Conservation (phyloP, 2,797 vertebrate species). For the Nasua narica region DNA sequence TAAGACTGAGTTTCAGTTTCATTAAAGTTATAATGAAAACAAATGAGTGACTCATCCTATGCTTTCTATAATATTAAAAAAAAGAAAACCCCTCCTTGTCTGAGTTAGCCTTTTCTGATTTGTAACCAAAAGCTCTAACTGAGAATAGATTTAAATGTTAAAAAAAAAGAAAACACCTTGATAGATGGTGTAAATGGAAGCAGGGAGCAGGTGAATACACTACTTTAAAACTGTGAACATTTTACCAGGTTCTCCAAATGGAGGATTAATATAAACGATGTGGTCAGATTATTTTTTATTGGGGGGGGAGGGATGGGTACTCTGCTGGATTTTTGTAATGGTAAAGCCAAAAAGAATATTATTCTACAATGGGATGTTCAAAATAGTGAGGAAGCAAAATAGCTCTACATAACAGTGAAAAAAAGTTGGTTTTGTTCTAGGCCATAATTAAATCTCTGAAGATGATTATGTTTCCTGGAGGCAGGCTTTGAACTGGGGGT, state of each 20-base stretch:
- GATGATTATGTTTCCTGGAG: neutral
- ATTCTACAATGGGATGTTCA: neutral
- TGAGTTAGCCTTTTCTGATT: neutral
- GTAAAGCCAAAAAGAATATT: neutral
- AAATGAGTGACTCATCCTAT: slow-evolving; percentile 33
- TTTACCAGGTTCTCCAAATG: slow-evolving; percentile 16
- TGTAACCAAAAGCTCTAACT: neutral
- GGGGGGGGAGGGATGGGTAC: rapidly evolving
- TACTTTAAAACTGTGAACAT: neutral
- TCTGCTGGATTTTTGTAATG: neutral
- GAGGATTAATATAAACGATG: neutral
- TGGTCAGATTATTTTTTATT: neutral
- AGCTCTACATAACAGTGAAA: neutral
- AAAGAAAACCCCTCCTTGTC: neutral
- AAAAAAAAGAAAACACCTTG: neutral
- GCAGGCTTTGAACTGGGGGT: neutral
- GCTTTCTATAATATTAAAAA: slow-evolving; percentile 41
- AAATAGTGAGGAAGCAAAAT: neutral
- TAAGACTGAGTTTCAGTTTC: slow-evolving; percentile 31
- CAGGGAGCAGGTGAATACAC: neutral
- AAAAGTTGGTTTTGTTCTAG: neutral
- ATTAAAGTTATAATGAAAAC: slow-evolving; percentile 48
- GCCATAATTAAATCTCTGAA: neutral
- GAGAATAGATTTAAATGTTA: neutral
- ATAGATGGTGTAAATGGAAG: neutral